Evolutionary conservation across 1,140 invertebrate genomes (phyloP).

Genomic region (Procambarus clarkii): DNA sequence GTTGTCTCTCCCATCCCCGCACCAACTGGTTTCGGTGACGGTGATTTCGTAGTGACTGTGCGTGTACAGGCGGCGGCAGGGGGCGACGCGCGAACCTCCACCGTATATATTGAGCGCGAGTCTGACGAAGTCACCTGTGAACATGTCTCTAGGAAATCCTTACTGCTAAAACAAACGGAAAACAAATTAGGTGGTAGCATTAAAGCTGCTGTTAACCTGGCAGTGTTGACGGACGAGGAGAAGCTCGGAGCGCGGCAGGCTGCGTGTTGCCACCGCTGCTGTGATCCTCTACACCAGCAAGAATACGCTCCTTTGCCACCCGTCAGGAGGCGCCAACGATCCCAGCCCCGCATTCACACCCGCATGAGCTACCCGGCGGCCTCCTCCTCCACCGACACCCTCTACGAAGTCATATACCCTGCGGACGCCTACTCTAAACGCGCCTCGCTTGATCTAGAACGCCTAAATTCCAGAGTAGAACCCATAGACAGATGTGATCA

Average conservation of each 20-base stretch:
- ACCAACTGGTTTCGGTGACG: constrained; percentile 69
- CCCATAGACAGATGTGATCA: constrained; percentile 12
- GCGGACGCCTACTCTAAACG: constrained; percentile 54
- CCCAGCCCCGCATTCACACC: constrained; percentile 30
- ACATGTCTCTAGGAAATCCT: not conserved
- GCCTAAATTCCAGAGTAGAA: constrained; percentile 47
- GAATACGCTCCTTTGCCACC: constrained; percentile 22
- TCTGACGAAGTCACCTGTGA: not conserved
- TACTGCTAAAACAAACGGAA: not conserved
- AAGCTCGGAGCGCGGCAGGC: constrained; percentile 53
- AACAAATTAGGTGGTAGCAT: not conserved
- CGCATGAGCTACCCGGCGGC: constrained; percentile 55
- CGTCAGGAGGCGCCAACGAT: constrained; percentile 45
- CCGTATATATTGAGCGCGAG: constrained; percentile 59
- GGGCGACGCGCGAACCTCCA: constrained; percentile 44
- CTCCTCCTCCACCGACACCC: constrained; percentile 21
- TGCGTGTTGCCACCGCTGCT: constrained; percentile 64
- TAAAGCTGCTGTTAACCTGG: not conserved
- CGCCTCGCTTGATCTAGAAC: constrained; percentile 69
- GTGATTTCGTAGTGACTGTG: constrained; percentile 71
- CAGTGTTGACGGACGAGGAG: constrained; percentile 69
- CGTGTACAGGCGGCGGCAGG: constrained; percentile 57
- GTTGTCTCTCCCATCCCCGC: constrained; percentile 70
- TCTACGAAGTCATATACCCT: constrained; percentile 71
- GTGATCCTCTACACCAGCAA: constrained; percentile 6